Base-by-base conservation (phyloP, 2,888 invertebrate species). In the Hylaea fasciaria region DNA sequence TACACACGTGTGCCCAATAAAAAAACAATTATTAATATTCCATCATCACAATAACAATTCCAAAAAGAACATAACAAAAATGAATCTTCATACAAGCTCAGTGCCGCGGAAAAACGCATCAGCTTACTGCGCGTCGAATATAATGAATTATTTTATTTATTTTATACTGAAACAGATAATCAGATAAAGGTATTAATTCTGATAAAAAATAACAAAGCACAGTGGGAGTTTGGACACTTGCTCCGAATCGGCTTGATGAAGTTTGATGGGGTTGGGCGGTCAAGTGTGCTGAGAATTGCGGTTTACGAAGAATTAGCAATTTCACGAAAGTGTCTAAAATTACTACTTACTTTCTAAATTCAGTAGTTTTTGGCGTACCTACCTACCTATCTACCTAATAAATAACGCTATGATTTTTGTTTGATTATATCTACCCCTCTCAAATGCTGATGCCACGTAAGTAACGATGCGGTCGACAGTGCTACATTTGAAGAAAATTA, bases 181-280 rank as follows among this genome's bases (percentile, higher is more conserved):
- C 91, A 91, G 90, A 90, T 91, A 85, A 87, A 82, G 83, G 83
- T 88, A 86, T 91, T 91, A 90, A 91, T 87, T 81, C 80, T 62
- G 68, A 81, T 59, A 69, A 66, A 65, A 57, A 68, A 69, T 66
- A 69, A 69, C 71, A 74, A 78, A 77, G 72, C 72, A 72, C 77
- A 72, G 75, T 90, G 91, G 85, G 91, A 91, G 83, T 70, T 44
- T 61, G 64, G 69, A 78, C 91, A 91, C 85, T 87, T 89, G 91
- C 77, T 67, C 41, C 52, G 45, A 52, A 46, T 59, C 14, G 48
- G 13, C 57, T 54, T 47, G 39, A 52, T 58, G 61, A 57, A 57
- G 44, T 63, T 56, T 62, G 51, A 62, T 64, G 44, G 50, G 39
- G 32, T 64, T 40, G 11, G n/a, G 29, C 14, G 48, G 37, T 44